Conservation (phyloP, 2,888 invertebrate species). For the Microplitis deprimator region DNA sequence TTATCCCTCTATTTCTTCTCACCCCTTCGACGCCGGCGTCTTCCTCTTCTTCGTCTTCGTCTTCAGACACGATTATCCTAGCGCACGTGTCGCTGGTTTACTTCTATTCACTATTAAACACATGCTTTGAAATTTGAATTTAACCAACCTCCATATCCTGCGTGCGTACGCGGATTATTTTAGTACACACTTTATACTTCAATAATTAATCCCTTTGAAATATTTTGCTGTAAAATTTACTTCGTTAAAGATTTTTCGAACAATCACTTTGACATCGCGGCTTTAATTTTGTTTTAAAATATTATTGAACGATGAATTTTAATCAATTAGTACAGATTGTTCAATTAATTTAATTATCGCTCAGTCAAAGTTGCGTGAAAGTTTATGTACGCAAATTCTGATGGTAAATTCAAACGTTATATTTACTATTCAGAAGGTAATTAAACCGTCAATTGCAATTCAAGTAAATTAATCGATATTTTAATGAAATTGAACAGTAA, state of each 20-base stretch:
- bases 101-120: conserved; percentile 1
- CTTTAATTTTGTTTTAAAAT: too few species aligned
- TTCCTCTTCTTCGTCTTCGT: conserved; percentile 48
- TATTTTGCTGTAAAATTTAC: too few species aligned
- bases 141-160: background rate
- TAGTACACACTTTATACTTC: background rate
- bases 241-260: too few species aligned
- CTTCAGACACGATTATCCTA: conserved; percentile 39
- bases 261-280: too few species aligned
- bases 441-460: background rate
- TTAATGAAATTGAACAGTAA: background rate
- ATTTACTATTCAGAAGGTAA: background rate
- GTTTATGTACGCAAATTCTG: background rate
- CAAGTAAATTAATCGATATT: background rate
- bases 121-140: background rate
- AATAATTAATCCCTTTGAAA: background rate
- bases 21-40: conserved; percentile 15
- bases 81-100: background rate
- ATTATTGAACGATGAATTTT: background rate
- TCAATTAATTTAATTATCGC: background rate
- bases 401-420: background rate
- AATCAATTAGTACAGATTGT: background rate
- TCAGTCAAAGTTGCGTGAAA: background rate
- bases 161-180: background rate
- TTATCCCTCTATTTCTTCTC: conserved; percentile 29